These are phyloP conservation scores for Hippopotamyrus pictus DNA, from an alignment of 2,797 vertebrate species.

Conservation along the genomic window DNA sequence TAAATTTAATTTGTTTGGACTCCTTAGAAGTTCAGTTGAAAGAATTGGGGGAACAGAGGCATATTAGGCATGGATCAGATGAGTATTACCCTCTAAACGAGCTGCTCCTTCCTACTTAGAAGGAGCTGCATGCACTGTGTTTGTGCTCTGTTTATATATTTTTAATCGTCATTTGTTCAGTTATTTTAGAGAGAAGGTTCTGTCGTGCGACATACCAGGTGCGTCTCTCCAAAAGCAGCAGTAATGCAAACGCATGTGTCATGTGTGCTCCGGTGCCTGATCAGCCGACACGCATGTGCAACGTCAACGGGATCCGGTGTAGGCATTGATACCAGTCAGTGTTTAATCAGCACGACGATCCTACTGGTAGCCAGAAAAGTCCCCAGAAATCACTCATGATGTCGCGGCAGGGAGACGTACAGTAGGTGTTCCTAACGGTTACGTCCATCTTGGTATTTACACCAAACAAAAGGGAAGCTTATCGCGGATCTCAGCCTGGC, in stretches of 20 bases:
- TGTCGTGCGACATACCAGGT: background rate
- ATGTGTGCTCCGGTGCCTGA: background rate
- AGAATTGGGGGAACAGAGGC: background rate
- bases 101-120: no score
- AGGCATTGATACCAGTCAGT: background rate
- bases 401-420: background rate
- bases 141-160: background rate
- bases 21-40: background rate
- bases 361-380: background rate
- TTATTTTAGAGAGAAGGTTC: background rate
- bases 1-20: background rate
- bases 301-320: background rate
- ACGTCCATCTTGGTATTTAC: background rate
- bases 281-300: background rate
- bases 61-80: background rate
- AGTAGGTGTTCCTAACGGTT: background rate
- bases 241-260: background rate
- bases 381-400: background rate
- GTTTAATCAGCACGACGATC: background rate
- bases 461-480: background rate
- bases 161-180: background rate
- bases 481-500: background rate
- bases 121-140: background rate
- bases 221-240: background rate
- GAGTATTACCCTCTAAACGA: background rate